Percentiles rank a stretch among this genome's conserved stretches.
phyloP scores from a whole-genome alignment of 2,888 invertebrate species.

The Sinodicranocentrus sp. region DNA sequence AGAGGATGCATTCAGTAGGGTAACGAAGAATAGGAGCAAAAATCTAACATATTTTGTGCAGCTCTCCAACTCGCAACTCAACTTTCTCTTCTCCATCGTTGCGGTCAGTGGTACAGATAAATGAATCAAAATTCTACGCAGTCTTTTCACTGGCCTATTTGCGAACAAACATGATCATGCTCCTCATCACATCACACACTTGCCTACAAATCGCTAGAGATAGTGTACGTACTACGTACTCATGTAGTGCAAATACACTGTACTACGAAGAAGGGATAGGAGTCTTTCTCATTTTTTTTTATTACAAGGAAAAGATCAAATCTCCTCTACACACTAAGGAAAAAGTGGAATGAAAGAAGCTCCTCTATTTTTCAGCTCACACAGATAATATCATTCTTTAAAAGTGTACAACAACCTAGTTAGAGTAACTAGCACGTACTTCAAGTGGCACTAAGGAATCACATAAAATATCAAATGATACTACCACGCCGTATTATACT shows the following conservation, averaged over 20 bases:
- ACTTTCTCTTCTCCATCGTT: not conserved
- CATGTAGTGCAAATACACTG: too few species aligned
- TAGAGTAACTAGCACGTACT: conserved; percentile 62
- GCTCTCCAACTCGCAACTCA: not conserved
- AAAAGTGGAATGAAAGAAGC: too few species aligned
- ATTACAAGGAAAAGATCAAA: too few species aligned
- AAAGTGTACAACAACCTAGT: conserved; percentile 36
- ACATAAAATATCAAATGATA: conserved; percentile 66
- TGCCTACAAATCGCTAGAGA: conserved; percentile 45
- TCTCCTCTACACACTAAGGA: too few species aligned
- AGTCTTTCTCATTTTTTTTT: too few species aligned
- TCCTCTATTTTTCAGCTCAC: too few species aligned
- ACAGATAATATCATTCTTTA: conserved; percentile 5
- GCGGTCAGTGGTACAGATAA: conserved; percentile 12
- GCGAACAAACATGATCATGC: conserved; percentile 42
- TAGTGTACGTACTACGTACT: too few species aligned
- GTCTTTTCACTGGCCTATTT: conserved; percentile 55
- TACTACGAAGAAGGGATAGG: too few species aligned
- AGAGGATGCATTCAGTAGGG: too few species aligned
- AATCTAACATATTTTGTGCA: too few species aligned
- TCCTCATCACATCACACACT: conserved; percentile 27
- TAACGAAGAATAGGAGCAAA: not conserved
- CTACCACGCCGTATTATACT: conserved; percentile 16
- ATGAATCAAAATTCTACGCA: conserved; percentile 55
- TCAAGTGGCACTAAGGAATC: conserved; percentile 65